phyloP scores from a whole-genome alignment of 2,113 vertebrate genomes.

The Orycteropus afer region DNA sequence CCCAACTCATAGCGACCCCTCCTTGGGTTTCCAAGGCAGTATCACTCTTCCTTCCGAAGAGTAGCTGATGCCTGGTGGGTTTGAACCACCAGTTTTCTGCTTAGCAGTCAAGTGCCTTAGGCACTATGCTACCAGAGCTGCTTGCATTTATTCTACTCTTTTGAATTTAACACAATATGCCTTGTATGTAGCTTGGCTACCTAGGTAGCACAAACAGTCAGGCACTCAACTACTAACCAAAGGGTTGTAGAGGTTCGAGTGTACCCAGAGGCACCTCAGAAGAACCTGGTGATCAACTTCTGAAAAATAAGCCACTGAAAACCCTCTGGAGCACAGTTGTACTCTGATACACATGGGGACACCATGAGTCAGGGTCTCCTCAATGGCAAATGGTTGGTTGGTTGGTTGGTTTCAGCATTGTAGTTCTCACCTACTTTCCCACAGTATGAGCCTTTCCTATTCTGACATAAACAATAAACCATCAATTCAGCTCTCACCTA shows the following conservation, averaged over 20 bases:
- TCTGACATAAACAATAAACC: background rate
- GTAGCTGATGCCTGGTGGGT: too few species aligned
- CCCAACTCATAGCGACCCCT: too few species aligned
- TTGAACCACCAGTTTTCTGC: too few species aligned
- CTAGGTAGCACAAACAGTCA: background rate
- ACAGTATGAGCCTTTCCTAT: background rate
- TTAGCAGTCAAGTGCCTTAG: too few species aligned
- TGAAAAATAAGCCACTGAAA: background rate
- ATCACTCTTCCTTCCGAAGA: too few species aligned
- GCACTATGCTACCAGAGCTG: too few species aligned
- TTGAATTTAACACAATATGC: background rate
- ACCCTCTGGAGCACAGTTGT: background rate
- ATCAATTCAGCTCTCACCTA: rapidly evolving
- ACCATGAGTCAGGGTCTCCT: background rate
- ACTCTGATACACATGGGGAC: background rate
- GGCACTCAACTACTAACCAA: background rate
- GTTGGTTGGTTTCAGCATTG: background rate
- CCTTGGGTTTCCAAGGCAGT: too few species aligned
- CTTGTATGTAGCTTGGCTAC: background rate
- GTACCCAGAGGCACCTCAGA: background rate
- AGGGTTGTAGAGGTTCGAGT: background rate
- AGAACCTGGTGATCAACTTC: background rate
- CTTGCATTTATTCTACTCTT: background rate
- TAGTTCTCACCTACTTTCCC: background rate
- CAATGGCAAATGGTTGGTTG: background rate